These are phyloP conservation scores for Diarsia rubi DNA, from an alignment of 2,888 invertebrate species.

Conservation along the genomic window DNA sequence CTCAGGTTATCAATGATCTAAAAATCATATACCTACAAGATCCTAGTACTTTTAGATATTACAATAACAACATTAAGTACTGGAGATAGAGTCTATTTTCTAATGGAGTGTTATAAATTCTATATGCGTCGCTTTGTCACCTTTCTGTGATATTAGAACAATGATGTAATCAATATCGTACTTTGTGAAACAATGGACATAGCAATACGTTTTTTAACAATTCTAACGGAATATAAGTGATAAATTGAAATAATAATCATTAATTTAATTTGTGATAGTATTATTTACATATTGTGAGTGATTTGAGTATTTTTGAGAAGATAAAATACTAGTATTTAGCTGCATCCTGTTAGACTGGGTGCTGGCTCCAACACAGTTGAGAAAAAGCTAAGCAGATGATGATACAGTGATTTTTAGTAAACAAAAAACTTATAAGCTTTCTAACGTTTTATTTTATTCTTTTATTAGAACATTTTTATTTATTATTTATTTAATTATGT, in stretches of 20 bases:
- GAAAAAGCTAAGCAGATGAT: too few species aligned
- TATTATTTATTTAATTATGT: too few species aligned
- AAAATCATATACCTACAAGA: constrained; percentile 26
- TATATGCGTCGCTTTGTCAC: constrained; percentile 20
- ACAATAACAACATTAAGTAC: not conserved
- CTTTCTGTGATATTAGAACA: constrained; percentile 42
- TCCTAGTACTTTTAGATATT: constrained; percentile 1
- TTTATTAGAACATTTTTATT: too few species aligned
- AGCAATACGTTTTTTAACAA: too few species aligned
- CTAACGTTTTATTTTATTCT: too few species aligned
- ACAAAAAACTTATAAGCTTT: too few species aligned
- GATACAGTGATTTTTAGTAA: too few species aligned
- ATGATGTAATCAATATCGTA: constrained; percentile 28
- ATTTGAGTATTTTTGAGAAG: too few species aligned
- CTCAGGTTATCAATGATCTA: constrained; percentile 59
- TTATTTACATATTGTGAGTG: too few species aligned
- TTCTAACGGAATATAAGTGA: not conserved
- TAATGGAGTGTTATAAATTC: not conserved
- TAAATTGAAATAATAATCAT: not conserved
- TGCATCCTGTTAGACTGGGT: too few species aligned
- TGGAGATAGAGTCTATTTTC: constrained; percentile 20
- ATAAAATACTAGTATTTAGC: too few species aligned
- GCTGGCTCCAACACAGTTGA: too few species aligned
- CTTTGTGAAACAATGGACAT: constrained; percentile 10
- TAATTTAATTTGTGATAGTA: not conserved